Conservation (phyloP, 1,140 invertebrate species). For the Agrilus planipennis region DNA sequence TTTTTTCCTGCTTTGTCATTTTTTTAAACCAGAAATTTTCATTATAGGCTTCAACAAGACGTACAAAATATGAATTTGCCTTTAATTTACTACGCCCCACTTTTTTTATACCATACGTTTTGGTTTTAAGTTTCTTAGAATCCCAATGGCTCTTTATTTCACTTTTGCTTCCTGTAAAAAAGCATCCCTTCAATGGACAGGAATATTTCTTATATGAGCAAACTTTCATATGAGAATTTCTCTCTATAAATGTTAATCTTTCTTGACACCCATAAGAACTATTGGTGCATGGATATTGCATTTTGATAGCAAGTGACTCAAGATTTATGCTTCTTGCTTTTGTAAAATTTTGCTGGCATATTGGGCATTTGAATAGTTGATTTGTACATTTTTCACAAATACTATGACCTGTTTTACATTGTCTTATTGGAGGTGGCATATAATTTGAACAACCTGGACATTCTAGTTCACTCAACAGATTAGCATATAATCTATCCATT, state of each 20-base stretch:
- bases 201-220: constrained; percentile 10
- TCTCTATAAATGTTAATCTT: constrained; percentile 2
- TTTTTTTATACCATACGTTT: constrained; percentile 11
- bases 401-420: constrained; percentile 17
- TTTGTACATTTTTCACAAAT: constrained; percentile 14
- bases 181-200: constrained; percentile 12
- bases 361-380: constrained; percentile 11
- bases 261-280: constrained; percentile 6
- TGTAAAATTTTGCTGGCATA: constrained; percentile 13
- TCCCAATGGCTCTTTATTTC: constrained; percentile 13
- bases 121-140: constrained; percentile 12
- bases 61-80: constrained; percentile 9
- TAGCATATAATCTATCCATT: constrained; percentile 2
- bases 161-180: constrained; percentile 10
- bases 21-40: constrained; percentile 16
- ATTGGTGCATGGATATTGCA: constrained; percentile 16
- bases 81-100: constrained; percentile 15
- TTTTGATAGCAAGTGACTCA: constrained; percentile 13
- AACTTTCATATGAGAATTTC: constrained; percentile 8
- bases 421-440: constrained; percentile 16
- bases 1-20: constrained; percentile 8
- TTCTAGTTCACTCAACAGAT: constrained; percentile 16
- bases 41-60: constrained; percentile 11
- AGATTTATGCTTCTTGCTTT: constrained; percentile 11
- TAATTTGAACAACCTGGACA: constrained; percentile 18